Percentiles rank a stretch among this genome's conserved stretches.
Conservation (phyloP, 2,888 invertebrate genomes). For the Corythucha ciliata region DNA sequence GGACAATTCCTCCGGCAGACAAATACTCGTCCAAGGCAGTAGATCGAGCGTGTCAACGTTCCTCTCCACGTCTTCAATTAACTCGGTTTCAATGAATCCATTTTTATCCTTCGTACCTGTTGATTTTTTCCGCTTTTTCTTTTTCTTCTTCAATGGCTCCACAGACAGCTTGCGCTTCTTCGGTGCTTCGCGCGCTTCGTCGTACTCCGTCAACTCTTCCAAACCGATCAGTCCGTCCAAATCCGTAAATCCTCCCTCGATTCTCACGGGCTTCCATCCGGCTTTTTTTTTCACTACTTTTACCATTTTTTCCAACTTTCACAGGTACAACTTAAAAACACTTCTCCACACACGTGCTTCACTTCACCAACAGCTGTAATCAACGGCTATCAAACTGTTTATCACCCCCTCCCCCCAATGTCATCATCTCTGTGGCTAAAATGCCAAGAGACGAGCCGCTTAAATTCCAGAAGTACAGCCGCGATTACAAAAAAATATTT, state of each 20-base stretch:
- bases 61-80: not conserved
- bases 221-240: conserved; percentile 65
- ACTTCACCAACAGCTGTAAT: too few species aligned
- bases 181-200: too few species aligned
- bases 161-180: conserved; percentile 1
- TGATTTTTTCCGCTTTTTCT: too few species aligned
- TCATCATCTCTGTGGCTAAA: too few species aligned
- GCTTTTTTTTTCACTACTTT: too few species aligned
- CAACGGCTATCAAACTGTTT: too few species aligned
- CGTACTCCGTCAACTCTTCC: conserved; percentile 66
- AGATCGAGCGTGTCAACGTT: conserved; percentile 16
- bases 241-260: conserved; percentile 48
- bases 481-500: conserved; percentile 23
- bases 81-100: conserved; percentile 32
- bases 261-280: conserved; percentile 55
- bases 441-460: not conserved
- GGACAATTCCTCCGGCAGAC: conserved; percentile 57
- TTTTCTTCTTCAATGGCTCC: conserved; percentile 12
- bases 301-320: too few species aligned
- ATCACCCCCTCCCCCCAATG: too few species aligned
- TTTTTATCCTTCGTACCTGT: conserved; percentile 25
- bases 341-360: too few species aligned
- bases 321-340: too few species aligned
- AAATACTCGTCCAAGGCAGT: conserved; percentile 32
- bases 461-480: not conserved